Conservation (phyloP, 1,140 invertebrate genomes). For the Bemisia tabaci region DNA sequence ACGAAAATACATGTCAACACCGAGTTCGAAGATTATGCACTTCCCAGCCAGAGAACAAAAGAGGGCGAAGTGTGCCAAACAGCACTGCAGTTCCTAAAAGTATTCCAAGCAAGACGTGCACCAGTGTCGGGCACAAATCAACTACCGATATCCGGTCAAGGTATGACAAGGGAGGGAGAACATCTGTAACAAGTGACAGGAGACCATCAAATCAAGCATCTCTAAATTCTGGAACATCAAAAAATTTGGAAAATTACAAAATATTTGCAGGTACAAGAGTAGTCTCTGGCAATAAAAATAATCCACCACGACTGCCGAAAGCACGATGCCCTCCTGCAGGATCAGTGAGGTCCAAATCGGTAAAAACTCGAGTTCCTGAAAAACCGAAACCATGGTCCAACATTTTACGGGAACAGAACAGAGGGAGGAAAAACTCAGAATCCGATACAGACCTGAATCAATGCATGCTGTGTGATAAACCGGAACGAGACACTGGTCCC, state of each 20-base stretch:
- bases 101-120: no score
- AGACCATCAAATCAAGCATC: no score
- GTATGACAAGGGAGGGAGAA: no score
- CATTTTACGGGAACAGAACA: background rate
- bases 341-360: background rate
- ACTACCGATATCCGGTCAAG: no score
- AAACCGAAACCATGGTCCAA: background rate
- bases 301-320: background rate
- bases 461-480: background rate
- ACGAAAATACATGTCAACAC: background rate
- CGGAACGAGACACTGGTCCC: no score
- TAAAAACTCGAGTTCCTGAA: background rate
- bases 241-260: background rate
- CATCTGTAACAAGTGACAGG: no score
- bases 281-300: background rate
- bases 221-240: no score
- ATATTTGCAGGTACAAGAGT: background rate
- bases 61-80: no score
- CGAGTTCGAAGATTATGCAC: background rate
- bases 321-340: background rate
- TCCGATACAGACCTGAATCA: background rate
- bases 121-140: no score
- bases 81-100: no score
- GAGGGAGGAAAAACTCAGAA: background rate
- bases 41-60: no score